phyloP scores from a whole-genome alignment of 2,797 vertebrate genomes.

The Coluber constrictor region DNA sequence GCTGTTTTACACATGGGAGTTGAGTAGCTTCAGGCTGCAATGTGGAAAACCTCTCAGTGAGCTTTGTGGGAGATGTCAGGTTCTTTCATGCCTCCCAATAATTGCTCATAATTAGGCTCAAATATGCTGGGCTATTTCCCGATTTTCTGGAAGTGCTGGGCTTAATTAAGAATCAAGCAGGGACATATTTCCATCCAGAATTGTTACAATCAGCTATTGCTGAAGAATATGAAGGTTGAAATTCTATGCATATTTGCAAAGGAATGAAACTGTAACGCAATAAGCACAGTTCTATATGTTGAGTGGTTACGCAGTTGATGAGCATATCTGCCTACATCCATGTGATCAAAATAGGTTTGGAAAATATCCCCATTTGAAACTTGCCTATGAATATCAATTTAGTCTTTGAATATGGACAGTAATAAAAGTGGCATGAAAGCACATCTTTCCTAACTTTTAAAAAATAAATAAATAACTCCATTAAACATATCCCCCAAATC shows the following conservation, averaged over 20 bases:
- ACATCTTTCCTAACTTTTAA: neutral
- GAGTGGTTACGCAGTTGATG: conserved; percentile 15
- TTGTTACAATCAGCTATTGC: neutral
- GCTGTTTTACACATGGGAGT: neutral
- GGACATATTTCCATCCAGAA: neutral
- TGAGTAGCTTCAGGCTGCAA: neutral
- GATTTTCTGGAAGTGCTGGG: neutral
- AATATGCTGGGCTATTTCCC: neutral
- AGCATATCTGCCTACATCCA: conserved; percentile 31
- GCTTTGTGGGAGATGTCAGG: neutral
- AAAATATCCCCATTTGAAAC: conserved; percentile 43
- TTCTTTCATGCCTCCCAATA: neutral
- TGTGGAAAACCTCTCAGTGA: neutral
- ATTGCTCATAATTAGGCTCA: neutral
- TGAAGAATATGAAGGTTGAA: neutral
- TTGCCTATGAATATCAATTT: conserved; percentile 6
- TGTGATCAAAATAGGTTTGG: conserved; percentile 23
- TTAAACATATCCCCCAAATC: neutral
- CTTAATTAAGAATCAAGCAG: neutral
- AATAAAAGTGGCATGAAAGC: conserved; percentile 26
- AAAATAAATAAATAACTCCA: too few relatives aligned
- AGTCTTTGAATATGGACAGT: conserved; percentile 18
- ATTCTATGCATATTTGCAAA: neutral
- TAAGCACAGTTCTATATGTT: conserved; percentile 15
- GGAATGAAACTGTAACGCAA: neutral